phyloP scores from a whole-genome alignment of 2,888 invertebrate genomes.

The Helleia helle region DNA sequence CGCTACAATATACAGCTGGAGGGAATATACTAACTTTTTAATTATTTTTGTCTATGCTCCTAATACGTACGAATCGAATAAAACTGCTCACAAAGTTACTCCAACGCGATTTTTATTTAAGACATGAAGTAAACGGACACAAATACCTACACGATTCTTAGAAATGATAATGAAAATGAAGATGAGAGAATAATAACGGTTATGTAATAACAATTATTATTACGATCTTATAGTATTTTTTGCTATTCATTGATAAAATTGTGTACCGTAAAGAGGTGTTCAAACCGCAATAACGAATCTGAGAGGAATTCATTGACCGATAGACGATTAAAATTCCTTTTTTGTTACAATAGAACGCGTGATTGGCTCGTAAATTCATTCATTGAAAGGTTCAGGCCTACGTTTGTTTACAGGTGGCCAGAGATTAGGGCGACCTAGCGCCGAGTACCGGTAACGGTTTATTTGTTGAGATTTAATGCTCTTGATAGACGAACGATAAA shows the following conservation, averaged over 20 bases:
- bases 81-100: too few relatives aligned
- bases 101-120: too few relatives aligned
- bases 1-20: conserved; percentile 39
- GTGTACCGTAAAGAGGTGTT: conserved; percentile 45
- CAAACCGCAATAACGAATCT: conserved; percentile 42
- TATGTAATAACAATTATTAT: not conserved
- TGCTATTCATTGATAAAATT: conserved; percentile 55
- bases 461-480: conserved; percentile 17
- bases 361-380: conserved; percentile 52
- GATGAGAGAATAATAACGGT: too few relatives aligned
- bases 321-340: conserved; percentile 56
- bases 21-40: conserved; percentile 21
- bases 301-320: conserved; percentile 54
- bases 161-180: too few relatives aligned
- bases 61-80: too few relatives aligned
- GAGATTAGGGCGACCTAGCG: conserved; percentile 25
- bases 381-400: conserved; percentile 41
- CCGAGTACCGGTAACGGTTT: conserved; percentile 20
- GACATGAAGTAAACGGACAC: too few relatives aligned
- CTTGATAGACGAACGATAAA: conserved; percentile 9
- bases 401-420: conserved; percentile 28
- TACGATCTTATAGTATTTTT: conserved; percentile 39
- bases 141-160: not conserved
- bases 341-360: conserved; percentile 59
- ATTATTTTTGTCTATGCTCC: not conserved